Base-by-base conservation (phyloP, 2,113 vertebrate genomes). In the Caracal caracal region DNA sequence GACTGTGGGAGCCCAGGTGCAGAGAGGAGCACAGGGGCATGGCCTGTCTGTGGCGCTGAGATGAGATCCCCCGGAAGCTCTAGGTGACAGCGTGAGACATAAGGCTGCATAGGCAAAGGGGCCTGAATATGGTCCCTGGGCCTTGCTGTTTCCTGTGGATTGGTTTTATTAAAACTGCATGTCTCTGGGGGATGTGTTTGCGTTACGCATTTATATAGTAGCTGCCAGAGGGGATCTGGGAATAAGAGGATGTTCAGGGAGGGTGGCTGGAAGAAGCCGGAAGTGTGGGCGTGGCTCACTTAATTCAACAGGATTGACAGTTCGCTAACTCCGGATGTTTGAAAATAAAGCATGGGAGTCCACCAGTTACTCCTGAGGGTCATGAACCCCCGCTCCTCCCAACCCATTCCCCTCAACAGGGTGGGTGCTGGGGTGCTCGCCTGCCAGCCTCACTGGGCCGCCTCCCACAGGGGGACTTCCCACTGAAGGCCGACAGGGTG, bases 401-500 rank as follows among this genome's bases (percentile, higher is more conserved):
- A 4, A 35, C 30, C 43, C 2, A 0, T 61, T 90, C 47, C 53
- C 66, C 66, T 71, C 47, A 26, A 47, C 33, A 26, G 28, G 11
- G 47, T 30, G 33, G 16, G 85, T 2, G 3, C 28, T 24, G 33
- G 59, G 15, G 61, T 12, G 20, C 61, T 22, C 37, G 63, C 56
- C 35, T 53, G 16, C 35, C 3, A 4, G 68, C 73, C 49, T 86
- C 20, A 3, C 40, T 91, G 56, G 90, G 8, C 10, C 6, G 26
- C 81, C 95, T 95, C 40, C 49, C 53, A 0, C 97, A 99, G 99
- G 99, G 93, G 75, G 99, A 99, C 63, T 97, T 99, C 73, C 98
- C 98, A 0, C 97, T 99, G 95, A 99, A 99, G 28, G 99, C 99
- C 0, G 99, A 99, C 97, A 99, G 99, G 47, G 99, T 99, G 86